Conservation (phyloP, 2,797 vertebrate genomes). For the Mareca penelope region DNA sequence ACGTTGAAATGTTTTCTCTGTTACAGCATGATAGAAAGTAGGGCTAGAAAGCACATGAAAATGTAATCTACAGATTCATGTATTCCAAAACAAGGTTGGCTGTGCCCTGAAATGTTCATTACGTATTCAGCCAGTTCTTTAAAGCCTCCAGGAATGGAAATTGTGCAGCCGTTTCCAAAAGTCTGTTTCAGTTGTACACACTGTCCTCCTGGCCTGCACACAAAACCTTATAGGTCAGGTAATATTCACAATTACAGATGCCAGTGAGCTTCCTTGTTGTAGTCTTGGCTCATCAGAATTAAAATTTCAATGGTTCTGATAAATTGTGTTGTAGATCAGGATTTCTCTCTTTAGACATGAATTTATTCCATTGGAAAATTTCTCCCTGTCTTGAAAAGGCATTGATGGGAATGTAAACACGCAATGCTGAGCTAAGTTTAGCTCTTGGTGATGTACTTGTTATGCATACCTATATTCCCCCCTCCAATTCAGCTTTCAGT, state of each 20-base stretch:
- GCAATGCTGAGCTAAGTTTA: background rate
- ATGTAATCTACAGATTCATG: background rate
- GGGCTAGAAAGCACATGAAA: background rate
- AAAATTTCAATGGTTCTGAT: background rate
- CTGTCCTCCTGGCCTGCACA: background rate
- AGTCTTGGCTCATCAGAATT: background rate
- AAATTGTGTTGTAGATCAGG: background rate
- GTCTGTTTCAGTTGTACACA: background rate
- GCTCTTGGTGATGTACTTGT: background rate
- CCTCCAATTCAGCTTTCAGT: background rate
- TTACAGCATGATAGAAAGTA: background rate
- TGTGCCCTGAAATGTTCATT: background rate
- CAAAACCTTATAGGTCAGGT: background rate
- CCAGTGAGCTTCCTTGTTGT: background rate
- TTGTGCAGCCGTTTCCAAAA: background rate
- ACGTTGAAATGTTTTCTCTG: background rate
- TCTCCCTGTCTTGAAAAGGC: background rate
- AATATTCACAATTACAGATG: background rate
- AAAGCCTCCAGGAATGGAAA: background rate
- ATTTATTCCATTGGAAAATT: background rate
- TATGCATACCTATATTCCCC: background rate
- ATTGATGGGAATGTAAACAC: background rate
- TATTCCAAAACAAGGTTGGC: background rate
- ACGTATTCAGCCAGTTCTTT: background rate
- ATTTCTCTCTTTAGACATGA: background rate